Evolutionary conservation across 2,888 invertebrate genomes (phyloP), one percentile per base, ranked within the genome.

Genomic region (Athalia rosae): DNA sequence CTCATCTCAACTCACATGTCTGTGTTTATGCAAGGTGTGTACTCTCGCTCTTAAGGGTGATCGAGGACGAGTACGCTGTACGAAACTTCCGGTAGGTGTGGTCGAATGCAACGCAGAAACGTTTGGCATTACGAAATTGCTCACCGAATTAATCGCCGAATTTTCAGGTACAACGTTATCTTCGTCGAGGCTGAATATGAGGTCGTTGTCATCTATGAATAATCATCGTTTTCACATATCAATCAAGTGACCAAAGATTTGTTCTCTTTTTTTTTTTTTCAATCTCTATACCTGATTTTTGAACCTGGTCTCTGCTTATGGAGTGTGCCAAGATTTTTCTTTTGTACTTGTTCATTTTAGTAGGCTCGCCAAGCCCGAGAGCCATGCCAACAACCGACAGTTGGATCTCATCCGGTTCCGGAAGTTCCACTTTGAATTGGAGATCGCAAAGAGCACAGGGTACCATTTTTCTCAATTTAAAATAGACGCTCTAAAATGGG

Each of bases 371-470:
- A 0, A 96, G 91, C 0, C 95, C 94, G 66, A 97, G 92, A 28
- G 96, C 97, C 90, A 97, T 95, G 0, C 97, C 97, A 5, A 93
- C 93, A 64, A 95, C 93, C 1, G 94, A 91, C 43, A 94, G 87
- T 84, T 94, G 94, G 80, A 94, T 93, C 87, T 94, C 94, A 84
- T 95, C 95, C 78, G 96, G 95, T 89, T 98, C 98, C 0, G 98
- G 97, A 81, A 98, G 92, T 83, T 97, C 96, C 0, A 98, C 92
- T 80, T 95, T 93, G 89, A 98, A 97, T 84, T 94, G 92, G 48
- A 98, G 91, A 87, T 96, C 94, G 81, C 95, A 95, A 15, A 98
- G 91, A 13, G 96, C 96, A 89, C 96, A 97, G 0, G 98, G 98
- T 79, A 95, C 94, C 94, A 97, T 94, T 11, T 95, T 92, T 9